These are phyloP conservation scores for Ruditapes philippinarum DNA, from an alignment of 1,140 invertebrate species.

Conservation along the genomic window DNA sequence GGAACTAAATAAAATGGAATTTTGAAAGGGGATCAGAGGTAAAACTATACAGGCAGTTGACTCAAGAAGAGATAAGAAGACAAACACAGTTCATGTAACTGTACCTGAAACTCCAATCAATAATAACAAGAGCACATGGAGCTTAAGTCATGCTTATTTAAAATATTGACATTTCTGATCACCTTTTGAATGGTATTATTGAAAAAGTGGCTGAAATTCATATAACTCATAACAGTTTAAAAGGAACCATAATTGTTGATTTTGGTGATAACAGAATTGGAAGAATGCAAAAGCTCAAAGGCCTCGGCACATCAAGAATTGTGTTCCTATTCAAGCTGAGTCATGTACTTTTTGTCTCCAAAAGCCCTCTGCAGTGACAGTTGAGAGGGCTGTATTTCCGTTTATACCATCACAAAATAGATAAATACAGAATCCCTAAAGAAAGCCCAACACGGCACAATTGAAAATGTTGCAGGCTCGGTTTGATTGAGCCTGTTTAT, in stretches of 20 bases:
- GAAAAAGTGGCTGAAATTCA: conserved; percentile 23
- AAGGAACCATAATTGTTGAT: conserved; percentile 38
- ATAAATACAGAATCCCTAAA: too few relatives aligned
- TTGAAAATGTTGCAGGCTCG: too few relatives aligned
- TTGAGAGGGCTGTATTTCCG: conserved; percentile 21
- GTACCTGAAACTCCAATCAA: not conserved
- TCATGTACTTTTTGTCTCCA: not conserved
- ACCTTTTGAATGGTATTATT: conserved; percentile 12
- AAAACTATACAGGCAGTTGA: not conserved
- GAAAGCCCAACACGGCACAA: too few relatives aligned
- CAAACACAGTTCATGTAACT: conserved; percentile 42
- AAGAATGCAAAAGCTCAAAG: conserved; percentile 7
- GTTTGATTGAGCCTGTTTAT: too few relatives aligned
- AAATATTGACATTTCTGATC: conserved; percentile 59
- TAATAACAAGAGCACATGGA: not conserved
- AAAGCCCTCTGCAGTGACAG: not conserved
- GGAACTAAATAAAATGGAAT: too few relatives aligned
- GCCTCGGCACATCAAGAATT: not conserved
- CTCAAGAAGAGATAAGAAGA: conserved; percentile 33
- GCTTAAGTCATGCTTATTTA: conserved; percentile 53
- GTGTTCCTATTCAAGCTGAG: conserved; percentile 18
- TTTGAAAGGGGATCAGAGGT: too few relatives aligned
- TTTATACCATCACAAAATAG: not conserved
- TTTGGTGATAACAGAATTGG: conserved; percentile 34
- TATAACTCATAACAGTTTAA: not conserved